phyloP scores from a whole-genome alignment of 1,140 invertebrate genomes.

The Trichomalopsis sarcophagae region DNA sequence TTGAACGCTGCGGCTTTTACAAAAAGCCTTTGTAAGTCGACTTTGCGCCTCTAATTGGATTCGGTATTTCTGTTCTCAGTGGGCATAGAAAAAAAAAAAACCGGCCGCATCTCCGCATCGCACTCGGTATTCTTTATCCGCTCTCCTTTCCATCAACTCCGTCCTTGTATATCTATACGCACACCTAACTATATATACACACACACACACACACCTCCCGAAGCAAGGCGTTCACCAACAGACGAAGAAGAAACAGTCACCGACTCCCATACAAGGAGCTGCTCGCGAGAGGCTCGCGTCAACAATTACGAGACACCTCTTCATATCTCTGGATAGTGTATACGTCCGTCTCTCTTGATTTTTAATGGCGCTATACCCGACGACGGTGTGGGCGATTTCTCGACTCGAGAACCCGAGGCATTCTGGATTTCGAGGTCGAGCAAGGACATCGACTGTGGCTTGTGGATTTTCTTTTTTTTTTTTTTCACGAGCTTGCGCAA shows the following conservation, averaged over 20 bases:
- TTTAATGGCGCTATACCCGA: neutral
- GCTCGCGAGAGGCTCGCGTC: neutral
- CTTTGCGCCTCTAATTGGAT: too few relatives aligned
- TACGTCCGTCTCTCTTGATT: neutral
- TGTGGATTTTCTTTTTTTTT: neutral
- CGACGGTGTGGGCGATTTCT: slow-evolving; percentile 16
- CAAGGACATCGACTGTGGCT: slow-evolving; percentile 27
- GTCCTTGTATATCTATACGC: too few relatives aligned
- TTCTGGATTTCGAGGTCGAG: slow-evolving; percentile 35
- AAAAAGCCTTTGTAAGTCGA: too few relatives aligned
- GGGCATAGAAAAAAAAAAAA: too few relatives aligned
- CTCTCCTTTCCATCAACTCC: too few relatives aligned
- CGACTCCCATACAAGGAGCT: neutral
- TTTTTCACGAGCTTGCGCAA: neutral
- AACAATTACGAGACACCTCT: slow-evolving; percentile 9
- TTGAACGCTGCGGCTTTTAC: too few relatives aligned
- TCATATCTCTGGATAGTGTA: neutral
- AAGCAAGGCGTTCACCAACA: neutral
- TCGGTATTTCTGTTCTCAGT: too few relatives aligned
- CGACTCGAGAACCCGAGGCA: neutral
- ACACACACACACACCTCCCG: too few relatives aligned
- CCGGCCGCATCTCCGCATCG: too few relatives aligned
- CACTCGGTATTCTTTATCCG: too few relatives aligned
- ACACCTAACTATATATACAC: neutral
- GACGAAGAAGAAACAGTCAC: neutral